Conservation (phyloP, 2,888 invertebrate genomes). For the Phortica magna region DNA sequence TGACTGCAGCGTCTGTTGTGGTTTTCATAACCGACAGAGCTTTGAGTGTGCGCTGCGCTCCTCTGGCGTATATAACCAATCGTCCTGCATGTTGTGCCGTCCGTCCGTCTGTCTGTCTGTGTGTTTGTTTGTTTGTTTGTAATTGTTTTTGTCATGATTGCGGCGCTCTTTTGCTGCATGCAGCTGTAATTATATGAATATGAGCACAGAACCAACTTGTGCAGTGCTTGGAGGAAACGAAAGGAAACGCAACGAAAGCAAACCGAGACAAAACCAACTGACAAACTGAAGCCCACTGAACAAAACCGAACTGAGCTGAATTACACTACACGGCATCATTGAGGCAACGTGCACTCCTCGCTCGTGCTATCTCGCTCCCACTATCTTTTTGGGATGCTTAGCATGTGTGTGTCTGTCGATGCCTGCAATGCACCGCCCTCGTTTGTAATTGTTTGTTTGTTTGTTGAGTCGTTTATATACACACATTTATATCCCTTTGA, state of each 20-base stretch:
- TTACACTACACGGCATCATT: background rate
- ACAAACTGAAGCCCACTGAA: background rate
- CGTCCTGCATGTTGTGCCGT: background rate
- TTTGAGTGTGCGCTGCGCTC: constrained; percentile 37
- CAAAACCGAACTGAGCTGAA: background rate
- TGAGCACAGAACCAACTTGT: background rate
- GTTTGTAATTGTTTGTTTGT: constrained; percentile 3
- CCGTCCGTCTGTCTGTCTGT: constrained; percentile 35
- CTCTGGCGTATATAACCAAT: no score
- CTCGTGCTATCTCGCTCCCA: background rate
- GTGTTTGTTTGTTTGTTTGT: no score
- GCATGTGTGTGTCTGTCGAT: background rate
- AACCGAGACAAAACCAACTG: constrained; percentile 13
- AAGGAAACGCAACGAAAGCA: background rate
- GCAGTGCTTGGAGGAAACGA: background rate
- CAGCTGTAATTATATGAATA: constrained; percentile 46
- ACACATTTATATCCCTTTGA: background rate
- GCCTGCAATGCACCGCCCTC: constrained; percentile 16
- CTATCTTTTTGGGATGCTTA: background rate
- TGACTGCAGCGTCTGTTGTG: constrained; percentile 26
- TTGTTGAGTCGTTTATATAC: background rate
- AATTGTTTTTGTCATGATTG: constrained; percentile 49
- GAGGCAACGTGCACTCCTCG: background rate
- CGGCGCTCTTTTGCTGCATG: constrained; percentile 41
- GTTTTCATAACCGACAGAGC: constrained; percentile 21